phyloP scores from a whole-genome alignment of 2,888 invertebrate species.

The Macroteleia sp. region DNA sequence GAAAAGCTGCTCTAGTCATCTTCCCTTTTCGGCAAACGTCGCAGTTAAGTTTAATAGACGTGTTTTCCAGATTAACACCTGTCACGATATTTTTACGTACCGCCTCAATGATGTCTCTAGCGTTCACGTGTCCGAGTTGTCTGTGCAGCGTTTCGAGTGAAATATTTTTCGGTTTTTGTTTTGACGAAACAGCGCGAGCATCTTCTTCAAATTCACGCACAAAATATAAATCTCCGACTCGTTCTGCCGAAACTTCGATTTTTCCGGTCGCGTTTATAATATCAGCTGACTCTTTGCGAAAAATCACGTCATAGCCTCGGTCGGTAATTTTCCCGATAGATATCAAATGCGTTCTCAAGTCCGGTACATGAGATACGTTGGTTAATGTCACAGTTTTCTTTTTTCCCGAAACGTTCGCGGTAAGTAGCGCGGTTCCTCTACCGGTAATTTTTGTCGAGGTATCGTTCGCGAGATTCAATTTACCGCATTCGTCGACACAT shows the following conservation, averaged over 20 bases:
- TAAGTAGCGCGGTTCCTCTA: slow-evolving; percentile 20
- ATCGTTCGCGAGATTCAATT: slow-evolving; percentile 39
- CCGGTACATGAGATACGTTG: slow-evolving; percentile 1
- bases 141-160: slow-evolving; percentile 19
- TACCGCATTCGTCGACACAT: not conserved
- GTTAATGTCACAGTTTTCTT: not conserved
- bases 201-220: slow-evolving; percentile 5
- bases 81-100: slow-evolving; percentile 2
- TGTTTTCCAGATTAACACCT: not conserved
- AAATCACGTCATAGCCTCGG: not conserved
- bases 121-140: slow-evolving; percentile 9
- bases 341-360: not conserved
- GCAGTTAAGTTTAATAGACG: not conserved
- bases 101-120: slow-evolving; percentile 4
- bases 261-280: not conserved
- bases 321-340: slow-evolving; percentile 4
- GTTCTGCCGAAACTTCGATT: not conserved
- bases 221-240: slow-evolving; percentile 6
- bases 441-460: slow-evolving; percentile 24
- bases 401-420: slow-evolving; percentile 1
- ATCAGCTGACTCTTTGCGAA: not conserved
- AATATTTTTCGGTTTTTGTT: not conserved
- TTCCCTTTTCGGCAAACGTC: slow-evolving; percentile 1
- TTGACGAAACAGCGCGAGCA: not conserved
- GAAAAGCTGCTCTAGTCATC: slow-evolving; percentile 8